phyloP scores from a whole-genome alignment of 2,797 vertebrate genomes.

The Buphagus erythrorhynchus region DNA sequence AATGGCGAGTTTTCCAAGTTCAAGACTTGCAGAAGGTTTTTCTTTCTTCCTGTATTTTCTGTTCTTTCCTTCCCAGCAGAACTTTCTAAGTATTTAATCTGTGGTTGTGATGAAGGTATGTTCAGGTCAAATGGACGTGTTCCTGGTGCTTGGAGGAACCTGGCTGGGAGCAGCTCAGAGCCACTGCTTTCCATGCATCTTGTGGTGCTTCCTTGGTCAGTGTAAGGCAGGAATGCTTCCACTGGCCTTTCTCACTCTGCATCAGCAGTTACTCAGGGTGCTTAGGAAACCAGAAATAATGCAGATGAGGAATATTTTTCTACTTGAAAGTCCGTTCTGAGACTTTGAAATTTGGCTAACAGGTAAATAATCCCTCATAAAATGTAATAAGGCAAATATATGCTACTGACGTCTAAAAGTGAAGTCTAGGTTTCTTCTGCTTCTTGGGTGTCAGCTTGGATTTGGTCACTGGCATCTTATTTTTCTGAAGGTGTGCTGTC shows the following conservation, averaged over 20 bases:
- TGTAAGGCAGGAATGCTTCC: neutral
- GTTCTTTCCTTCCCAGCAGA: neutral
- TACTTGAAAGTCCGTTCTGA: neutral
- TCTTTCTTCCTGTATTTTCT: neutral
- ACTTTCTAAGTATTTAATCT: neutral
- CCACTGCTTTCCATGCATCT: neutral
- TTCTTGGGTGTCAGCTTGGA: neutral
- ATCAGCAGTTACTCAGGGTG: neutral
- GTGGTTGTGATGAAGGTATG: neutral
- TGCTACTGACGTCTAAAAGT: neutral
- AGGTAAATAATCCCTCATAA: neutral
- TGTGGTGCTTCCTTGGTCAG: neutral
- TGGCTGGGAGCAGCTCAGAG: neutral
- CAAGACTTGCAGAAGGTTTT: neutral
- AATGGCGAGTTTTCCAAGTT: neutral
- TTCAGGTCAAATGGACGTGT: accelerated
- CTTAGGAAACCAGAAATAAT: neutral
- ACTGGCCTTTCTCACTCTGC: neutral
- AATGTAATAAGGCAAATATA: neutral
- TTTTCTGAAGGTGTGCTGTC: neutral
- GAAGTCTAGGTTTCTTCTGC: neutral
- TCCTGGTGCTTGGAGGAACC: neutral
- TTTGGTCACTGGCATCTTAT: neutral
- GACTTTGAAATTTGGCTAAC: neutral
- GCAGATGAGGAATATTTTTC: neutral